A percentile compares a stretch with the other conserved stretches of the same genome.
Evolutionary conservation across 2,888 invertebrate species (phyloP).

Genomic region (Craniophora ligustri): DNA sequence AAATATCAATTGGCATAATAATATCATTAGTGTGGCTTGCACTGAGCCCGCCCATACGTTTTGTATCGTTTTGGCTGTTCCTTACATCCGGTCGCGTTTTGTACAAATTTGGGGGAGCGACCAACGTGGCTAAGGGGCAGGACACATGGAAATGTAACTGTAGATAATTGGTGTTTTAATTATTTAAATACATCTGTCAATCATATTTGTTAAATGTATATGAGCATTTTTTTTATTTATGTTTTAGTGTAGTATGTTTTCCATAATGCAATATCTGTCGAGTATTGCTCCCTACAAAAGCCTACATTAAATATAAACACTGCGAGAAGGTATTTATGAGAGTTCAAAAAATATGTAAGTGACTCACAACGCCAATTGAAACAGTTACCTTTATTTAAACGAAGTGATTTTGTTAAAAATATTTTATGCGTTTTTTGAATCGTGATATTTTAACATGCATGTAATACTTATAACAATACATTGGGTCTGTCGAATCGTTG

Average conservation of each 20-base stretch:
- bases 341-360: conserved; percentile 1
- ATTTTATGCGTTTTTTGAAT: conserved; percentile 23
- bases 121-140: conserved; percentile 37
- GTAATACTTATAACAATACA: conserved; percentile 63
- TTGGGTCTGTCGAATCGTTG: conserved; percentile 75
- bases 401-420: conserved; percentile 7
- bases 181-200: conserved; percentile 41
- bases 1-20: conserved; percentile 68
- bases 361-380: conserved; percentile 6
- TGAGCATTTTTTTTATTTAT: conserved; percentile 4
- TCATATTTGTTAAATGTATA: conserved; percentile 23
- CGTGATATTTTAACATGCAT: conserved; percentile 60
- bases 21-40: conserved; percentile 75
- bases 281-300: no score
- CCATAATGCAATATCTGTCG: no score
- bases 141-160: conserved; percentile 25
- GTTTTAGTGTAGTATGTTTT: no score
- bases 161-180: conserved; percentile 37
- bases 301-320: neutral
- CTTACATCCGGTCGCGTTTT: conserved; percentile 71
- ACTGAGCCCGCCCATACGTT: conserved; percentile 82
- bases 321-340: neutral
- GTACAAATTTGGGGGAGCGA: conserved; percentile 57
- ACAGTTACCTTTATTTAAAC: conserved; percentile 31
- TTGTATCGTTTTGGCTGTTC: conserved; percentile 75